Conservation (phyloP, 2,797 vertebrate species). For the Chelidonichthys spinosus region DNA sequence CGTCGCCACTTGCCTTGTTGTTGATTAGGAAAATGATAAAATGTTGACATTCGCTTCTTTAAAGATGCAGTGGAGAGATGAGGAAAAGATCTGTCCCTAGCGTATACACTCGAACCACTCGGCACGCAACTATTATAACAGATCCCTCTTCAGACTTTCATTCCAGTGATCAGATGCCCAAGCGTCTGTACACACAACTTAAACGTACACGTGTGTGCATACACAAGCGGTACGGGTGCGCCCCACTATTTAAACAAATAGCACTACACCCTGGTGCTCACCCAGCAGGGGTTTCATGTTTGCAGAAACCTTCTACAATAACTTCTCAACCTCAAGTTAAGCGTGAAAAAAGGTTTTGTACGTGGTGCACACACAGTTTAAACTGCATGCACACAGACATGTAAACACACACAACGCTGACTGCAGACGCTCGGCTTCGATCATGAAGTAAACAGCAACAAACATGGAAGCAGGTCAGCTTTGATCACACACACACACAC, state of each 20-base stretch:
- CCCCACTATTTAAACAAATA: background rate
- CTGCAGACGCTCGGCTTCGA: constrained; percentile 33
- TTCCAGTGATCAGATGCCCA: background rate
- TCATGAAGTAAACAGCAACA: constrained; percentile 45
- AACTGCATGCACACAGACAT: background rate
- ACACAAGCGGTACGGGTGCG: background rate
- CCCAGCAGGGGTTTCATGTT: background rate
- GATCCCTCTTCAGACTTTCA: constrained; percentile 3
- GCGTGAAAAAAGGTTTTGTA: constrained; percentile 1
- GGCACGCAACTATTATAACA: background rate
- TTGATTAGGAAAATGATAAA: constrained; percentile 62
- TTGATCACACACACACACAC: constrained; percentile 44
- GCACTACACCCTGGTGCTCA: background rate
- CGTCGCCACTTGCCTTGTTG: constrained; percentile 50
- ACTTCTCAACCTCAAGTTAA: constrained; percentile 4
- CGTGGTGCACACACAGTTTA: background rate
- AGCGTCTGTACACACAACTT: background rate
- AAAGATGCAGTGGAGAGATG: constrained; percentile 16
- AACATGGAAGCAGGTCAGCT: constrained; percentile 59
- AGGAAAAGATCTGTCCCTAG: constrained; percentile 1
- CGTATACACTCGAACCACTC: background rate
- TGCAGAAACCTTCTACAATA: constrained; percentile 5
- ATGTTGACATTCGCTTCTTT: constrained; percentile 42
- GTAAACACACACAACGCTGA: background rate
- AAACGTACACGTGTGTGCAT: background rate